Evolutionary conservation across 1,140 invertebrate species (phyloP).

Genomic region (Ips typographus): DNA sequence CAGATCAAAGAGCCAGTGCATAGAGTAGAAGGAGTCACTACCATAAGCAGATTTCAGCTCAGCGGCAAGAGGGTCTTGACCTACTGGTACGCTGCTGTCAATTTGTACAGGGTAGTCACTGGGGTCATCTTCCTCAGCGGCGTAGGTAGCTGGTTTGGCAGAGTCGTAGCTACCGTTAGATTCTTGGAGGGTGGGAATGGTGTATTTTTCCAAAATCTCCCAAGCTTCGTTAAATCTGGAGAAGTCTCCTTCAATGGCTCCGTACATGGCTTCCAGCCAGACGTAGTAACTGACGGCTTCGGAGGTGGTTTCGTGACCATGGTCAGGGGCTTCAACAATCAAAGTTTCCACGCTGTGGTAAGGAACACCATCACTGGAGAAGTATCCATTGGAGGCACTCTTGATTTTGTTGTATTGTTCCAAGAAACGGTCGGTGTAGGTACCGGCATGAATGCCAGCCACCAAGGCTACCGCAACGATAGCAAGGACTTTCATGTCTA

Average conservation of each 20-base stretch:
- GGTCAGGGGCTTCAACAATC: conserved; percentile 35
- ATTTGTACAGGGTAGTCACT: conserved; percentile 28
- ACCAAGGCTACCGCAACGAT: conserved; percentile 27
- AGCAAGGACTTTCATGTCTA: conserved; percentile 16
- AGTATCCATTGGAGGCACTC: conserved; percentile 31
- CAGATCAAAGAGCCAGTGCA: conserved; percentile 36
- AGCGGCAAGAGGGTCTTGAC: conserved; percentile 26
- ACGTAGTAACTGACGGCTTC: conserved; percentile 38
- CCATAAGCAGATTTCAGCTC: conserved; percentile 34
- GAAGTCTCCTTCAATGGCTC: conserved; percentile 33
- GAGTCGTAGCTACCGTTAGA: conserved; percentile 28
- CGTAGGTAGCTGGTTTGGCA: conserved; percentile 29
- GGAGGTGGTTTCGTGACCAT: conserved; percentile 38
- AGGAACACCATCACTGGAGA: conserved; percentile 34
- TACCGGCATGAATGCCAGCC: conserved; percentile 21
- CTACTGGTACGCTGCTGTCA: conserved; percentile 29
- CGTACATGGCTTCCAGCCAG: conserved; percentile 38
- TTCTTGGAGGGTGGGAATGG: conserved; percentile 28
- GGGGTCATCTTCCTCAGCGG: conserved; percentile 31
- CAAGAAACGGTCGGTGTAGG: conserved; percentile 34
- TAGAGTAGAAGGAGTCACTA: conserved; percentile 21
- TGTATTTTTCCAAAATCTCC: conserved; percentile 34
- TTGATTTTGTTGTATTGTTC: conserved; percentile 37
- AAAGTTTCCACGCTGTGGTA: conserved; percentile 39
- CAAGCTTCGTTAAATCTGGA: conserved; percentile 34